Evolutionary conservation across 2,797 vertebrate species (phyloP), one percentile per base, ranked within the genome.

Genomic region (Catharus ustulatus): DNA sequence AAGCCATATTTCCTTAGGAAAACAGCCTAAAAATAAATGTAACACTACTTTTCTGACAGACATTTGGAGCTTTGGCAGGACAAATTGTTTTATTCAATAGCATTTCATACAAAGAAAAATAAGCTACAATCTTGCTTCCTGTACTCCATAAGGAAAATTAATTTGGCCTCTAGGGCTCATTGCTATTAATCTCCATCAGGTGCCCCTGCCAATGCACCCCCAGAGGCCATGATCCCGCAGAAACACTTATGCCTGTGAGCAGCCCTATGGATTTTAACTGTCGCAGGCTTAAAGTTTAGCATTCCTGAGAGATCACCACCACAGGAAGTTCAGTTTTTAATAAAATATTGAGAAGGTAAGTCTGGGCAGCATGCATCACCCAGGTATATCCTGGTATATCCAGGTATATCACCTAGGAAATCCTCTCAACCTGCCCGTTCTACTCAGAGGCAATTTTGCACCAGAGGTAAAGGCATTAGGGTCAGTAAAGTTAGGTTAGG

Each of bases 141-240:
- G 15, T 85, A 48, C 36, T 59, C 55, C 57, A 83, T 13, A 22
- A 80, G 48, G 62, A 93, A 95, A 94, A 97, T 84, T 80, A 92
- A 93, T 92, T 89, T 92, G 81, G 73, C 79, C 89, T 92, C 75
- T n/a, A 87, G 89, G 69, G n/a, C 32, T 80, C 40, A 68, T 85
- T 91, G 75, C 34, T 80, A 93, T 96, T 92, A 94, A 92, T 94
- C 84, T 89, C 68, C 72, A 91, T 94, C 90, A 81, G 67, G 18
- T 24, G 27, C 34, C 66, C 11, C 51, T 77, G 66, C 46, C 83
- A 94, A 23, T 78, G 73, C 3, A 3, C 18, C 30, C 46, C 46
- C 21, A 54, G 81, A 51, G 72, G 72, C 82, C 62, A 10, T 6
- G 78, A 81, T 94, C 89, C 82, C 0, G 0, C 43, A 80, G 73